A percentile compares a stretch with the other conserved stretches of the same genome.
Conservation (phyloP, 1,140 invertebrate species). For the Asbolus verrucosus region DNA sequence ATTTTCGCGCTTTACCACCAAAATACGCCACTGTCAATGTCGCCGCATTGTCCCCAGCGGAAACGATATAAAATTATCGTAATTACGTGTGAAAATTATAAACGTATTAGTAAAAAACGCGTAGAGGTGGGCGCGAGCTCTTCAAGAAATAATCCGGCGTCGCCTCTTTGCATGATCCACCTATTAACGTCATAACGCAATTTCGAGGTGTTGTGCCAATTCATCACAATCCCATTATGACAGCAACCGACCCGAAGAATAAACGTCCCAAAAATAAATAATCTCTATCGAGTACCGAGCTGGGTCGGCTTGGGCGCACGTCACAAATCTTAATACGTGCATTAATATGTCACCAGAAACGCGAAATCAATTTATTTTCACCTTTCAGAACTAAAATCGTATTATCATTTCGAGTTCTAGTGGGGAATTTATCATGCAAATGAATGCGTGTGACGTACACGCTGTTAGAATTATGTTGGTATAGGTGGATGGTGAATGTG, state of each 20-base stretch:
- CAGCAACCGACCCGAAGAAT: conserved; percentile 48
- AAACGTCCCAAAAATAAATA: conserved; percentile 49
- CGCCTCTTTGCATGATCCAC: conserved; percentile 51
- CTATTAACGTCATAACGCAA: conserved; percentile 59
- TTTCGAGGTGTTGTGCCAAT: conserved; percentile 55
- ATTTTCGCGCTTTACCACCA: conserved; percentile 38
- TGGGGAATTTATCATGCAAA: conserved; percentile 64
- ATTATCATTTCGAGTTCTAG: conserved; percentile 61
- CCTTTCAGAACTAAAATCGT: conserved; percentile 62
- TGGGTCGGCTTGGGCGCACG: conserved; percentile 51
- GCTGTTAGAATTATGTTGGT: conserved; percentile 46
- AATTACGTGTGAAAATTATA: conserved; percentile 38
- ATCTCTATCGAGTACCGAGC: conserved; percentile 51
- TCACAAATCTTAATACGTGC: conserved; percentile 64
- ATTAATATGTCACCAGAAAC: conserved; percentile 65
- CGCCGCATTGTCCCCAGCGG: conserved; percentile 10
- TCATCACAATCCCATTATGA: conserved; percentile 55
- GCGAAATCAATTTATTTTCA: conserved; percentile 65
- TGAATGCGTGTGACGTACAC: conserved; percentile 56
- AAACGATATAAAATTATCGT: conserved; percentile 9
- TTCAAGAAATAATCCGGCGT: conserved; percentile 32
- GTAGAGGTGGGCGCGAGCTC: conserved; percentile 2
- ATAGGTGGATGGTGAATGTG: conserved; percentile 46
- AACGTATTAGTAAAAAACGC: conserved; percentile 29
- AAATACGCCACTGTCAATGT: conserved; percentile 30